Percentiles rank a stretch among this genome's conserved stretches.
These are phyloP conservation scores for Myotis planiceps DNA, from an alignment of 2,797 vertebrate genomes.

Conservation along the genomic window DNA sequence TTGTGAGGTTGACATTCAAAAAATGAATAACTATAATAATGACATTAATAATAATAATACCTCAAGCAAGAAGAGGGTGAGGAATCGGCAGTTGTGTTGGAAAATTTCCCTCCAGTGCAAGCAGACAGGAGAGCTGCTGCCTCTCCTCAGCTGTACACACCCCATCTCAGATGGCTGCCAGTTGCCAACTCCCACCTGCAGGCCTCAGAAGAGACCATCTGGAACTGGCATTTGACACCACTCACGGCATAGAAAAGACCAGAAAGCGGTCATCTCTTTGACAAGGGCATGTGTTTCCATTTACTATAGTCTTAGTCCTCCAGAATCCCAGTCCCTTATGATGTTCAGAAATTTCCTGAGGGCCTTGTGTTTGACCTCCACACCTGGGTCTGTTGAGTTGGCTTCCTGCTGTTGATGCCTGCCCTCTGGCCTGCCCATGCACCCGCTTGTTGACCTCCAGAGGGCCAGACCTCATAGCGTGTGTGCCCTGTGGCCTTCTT, in stretches of 20 bases:
- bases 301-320: slow-evolving; percentile 22
- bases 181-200: background rate
- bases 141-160: background rate
- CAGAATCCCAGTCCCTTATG: background rate
- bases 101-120: accelerated
- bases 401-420: slow-evolving; percentile 57
- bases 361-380: slow-evolving; percentile 64
- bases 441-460: slow-evolving; percentile 62
- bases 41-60: background rate
- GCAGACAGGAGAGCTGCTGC: background rate
- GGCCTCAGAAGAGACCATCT: background rate
- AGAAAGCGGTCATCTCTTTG: slow-evolving; percentile 31
- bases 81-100: background rate
- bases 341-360: slow-evolving; percentile 58
- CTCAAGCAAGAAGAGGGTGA: background rate
- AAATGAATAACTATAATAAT: background rate
- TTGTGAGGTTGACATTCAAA: background rate
- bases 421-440: background rate
- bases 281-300: slow-evolving; percentile 65
- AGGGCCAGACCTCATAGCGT: slow-evolving; percentile 55
- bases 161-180: background rate
- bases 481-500: slow-evolving; percentile 75
- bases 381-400: slow-evolving; percentile 65
- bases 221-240: background rate
- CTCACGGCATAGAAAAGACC: background rate